A percentile compares a stretch with the other conserved stretches of the same genome.
Evolutionary conservation across 2,797 vertebrate genomes (phyloP).

Genomic region (Chiroxiphia lanceolata): DNA sequence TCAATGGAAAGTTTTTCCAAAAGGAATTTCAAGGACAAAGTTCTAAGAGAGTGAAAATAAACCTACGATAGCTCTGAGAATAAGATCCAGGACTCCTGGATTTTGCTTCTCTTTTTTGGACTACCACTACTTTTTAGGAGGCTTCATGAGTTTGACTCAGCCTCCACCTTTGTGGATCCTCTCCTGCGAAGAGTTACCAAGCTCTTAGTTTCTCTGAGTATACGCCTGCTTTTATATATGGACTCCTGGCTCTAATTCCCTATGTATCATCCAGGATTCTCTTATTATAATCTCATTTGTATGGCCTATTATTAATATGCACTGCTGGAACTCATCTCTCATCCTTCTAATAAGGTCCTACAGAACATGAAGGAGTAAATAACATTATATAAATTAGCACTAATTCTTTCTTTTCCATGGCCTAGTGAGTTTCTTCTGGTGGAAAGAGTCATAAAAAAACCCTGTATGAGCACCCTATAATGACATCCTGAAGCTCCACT

Average conservation of each 20-base stretch:
- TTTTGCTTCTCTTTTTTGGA: conserved; percentile 1
- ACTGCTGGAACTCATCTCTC: not conserved
- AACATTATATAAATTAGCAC: not conserved
- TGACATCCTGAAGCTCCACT: not conserved
- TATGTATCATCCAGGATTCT: not conserved
- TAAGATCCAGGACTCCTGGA: not conserved
- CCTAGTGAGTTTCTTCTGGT: not conserved
- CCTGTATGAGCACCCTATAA: not conserved
- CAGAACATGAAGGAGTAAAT: not conserved
- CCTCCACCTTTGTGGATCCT: not conserved
- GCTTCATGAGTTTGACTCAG: not conserved
- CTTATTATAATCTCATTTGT: conserved; percentile 33
- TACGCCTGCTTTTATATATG: not conserved
- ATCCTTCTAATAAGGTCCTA: not conserved
- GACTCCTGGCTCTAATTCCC: not conserved
- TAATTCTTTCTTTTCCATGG: not conserved
- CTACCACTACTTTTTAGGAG: not conserved
- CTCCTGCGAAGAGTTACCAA: not conserved
- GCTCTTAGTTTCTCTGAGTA: not conserved
- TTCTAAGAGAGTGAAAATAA: not conserved
- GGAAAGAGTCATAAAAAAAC: not conserved
- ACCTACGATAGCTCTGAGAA: not conserved
- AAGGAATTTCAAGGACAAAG: not conserved
- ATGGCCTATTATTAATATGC: conserved; percentile 17
- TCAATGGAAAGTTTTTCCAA: not conserved